Evolutionary conservation across 2,888 invertebrate genomes (phyloP), one percentile per base, ranked within the genome.

Genomic region (Drosophila pseudotalamancana): DNA sequence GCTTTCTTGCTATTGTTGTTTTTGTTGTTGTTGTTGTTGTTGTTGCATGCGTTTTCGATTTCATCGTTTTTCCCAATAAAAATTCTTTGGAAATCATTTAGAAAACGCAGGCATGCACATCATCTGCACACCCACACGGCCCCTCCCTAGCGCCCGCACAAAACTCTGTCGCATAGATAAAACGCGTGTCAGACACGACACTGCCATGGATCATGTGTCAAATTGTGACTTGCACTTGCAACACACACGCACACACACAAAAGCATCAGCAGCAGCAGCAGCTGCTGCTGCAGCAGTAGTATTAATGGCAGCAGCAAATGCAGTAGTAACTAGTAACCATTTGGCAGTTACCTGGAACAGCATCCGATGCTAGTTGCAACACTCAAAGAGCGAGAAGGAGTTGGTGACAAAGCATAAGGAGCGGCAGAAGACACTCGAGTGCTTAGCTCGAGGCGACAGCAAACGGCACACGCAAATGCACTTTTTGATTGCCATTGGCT

Each of bases 181-280:
- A 79, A 82, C 85, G 85, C 81, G 85, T 81, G 82, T 81, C 86
- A 69, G 81, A 82, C 81, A 81, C 81, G 82, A 81, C 85, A 82
- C 56, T 71, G 71, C 77, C 71, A 79, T 85, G 81, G 81, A 85
- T 85, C 81, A 85, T 85, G 85, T 81, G 81, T 81, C 81, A 85
- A 81, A 85, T 82, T 82, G 82, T 77, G 85, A 81, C 77, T 84
- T 82, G 72, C 82, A 81, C 59, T 73, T 77, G 73, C 73, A 39
- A 40, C 40, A 68, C 40, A 51, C 54, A 14, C 50, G n/a, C n/a
- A n/a, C n/a, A n/a, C n/a, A n/a, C n/a, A n/a, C n/a, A 42, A 9
- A 45, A 55, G 23, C 59, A 42, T 11, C 42, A 23, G 14, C 34
- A 29, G 19, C 32, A 54, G 19, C 43, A 23, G 11, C 49, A 45